A percentile compares a stretch with the other conserved stretches of the same genome.
These are phyloP conservation scores for Uria lomvia DNA, from an alignment of 2,113 vertebrate species.

Conservation along the genomic window DNA sequence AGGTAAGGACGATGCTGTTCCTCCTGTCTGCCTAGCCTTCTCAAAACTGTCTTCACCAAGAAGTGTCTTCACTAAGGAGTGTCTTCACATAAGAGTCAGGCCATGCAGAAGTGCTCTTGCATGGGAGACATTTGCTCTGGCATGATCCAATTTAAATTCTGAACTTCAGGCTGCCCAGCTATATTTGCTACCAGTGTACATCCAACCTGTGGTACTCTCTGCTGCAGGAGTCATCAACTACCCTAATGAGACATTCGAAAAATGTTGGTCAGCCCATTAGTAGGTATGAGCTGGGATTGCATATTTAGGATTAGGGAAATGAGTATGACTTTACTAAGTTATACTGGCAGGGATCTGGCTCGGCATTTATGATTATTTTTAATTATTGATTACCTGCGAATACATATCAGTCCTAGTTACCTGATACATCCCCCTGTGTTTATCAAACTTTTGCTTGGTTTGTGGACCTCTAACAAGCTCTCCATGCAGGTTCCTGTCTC, in stretches of 20 bases:
- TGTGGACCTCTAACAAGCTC: not conserved
- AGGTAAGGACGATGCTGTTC: slow-evolving; percentile 68
- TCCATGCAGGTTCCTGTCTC: not conserved
- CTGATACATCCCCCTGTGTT: not conserved
- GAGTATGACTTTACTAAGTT: not conserved
- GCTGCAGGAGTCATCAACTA: not conserved
- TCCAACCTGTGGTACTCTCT: not conserved
- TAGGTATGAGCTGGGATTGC: not conserved
- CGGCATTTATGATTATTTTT: not conserved
- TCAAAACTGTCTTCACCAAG: not conserved
- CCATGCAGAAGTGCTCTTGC: not conserved
- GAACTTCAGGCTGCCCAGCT: not conserved
- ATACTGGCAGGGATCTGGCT: not conserved
- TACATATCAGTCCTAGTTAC: not conserved
- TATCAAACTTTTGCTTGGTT: not conserved
- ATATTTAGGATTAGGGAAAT: not conserved
- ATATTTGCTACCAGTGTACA: not conserved
- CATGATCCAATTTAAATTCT: not conserved
- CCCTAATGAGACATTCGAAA: not conserved
- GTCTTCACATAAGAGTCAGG: not conserved
- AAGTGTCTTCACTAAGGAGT: not conserved
- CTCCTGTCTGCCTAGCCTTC: not conserved
- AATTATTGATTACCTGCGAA: not conserved
- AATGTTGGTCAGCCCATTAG: not conserved
- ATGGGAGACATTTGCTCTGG: not conserved